phyloP scores from a whole-genome alignment of 2,888 invertebrate genomes.

The Eilema sororculum region DNA sequence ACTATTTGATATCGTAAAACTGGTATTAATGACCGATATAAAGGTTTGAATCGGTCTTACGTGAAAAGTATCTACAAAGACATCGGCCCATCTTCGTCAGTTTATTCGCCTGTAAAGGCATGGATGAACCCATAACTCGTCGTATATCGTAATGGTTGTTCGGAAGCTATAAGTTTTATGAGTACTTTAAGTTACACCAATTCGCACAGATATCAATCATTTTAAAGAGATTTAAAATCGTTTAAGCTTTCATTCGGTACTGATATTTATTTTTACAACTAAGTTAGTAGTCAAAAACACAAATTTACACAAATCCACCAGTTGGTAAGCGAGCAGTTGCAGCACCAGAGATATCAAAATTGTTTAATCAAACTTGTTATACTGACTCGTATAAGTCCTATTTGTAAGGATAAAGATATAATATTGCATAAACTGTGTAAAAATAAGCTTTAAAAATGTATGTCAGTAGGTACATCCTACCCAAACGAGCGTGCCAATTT shows the following conservation, averaged over 20 bases:
- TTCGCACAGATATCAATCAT: conserved; percentile 34
- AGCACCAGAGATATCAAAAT: too few relatives aligned
- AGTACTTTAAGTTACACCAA: conserved; percentile 51
- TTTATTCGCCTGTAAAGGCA: conserved; percentile 78
- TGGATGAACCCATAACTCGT: conserved; percentile 69
- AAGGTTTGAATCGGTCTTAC: conserved; percentile 55
- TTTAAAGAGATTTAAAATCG: neutral
- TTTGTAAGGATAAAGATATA: too few relatives aligned
- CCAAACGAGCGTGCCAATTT: too few relatives aligned
- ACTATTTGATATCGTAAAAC: conserved; percentile 56
- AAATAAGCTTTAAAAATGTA: too few relatives aligned
- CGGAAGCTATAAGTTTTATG: conserved; percentile 73
- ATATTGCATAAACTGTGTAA: too few relatives aligned
- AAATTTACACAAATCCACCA: too few relatives aligned
- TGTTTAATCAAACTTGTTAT: too few relatives aligned
- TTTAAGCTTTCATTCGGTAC: neutral
- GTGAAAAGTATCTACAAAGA: conserved; percentile 58
- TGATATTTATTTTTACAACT: neutral
- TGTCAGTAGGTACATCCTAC: too few relatives aligned
- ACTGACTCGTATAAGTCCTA: too few relatives aligned
- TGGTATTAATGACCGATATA: conserved; percentile 38
- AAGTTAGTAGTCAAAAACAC: too few relatives aligned
- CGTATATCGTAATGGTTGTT: conserved; percentile 68
- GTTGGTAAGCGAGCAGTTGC: too few relatives aligned
- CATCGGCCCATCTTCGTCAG: conserved; percentile 65